A percentile compares a stretch with the other conserved stretches of the same genome.
phyloP scores from a whole-genome alignment of 1,140 invertebrate species.

The Adelges cooleyi region DNA sequence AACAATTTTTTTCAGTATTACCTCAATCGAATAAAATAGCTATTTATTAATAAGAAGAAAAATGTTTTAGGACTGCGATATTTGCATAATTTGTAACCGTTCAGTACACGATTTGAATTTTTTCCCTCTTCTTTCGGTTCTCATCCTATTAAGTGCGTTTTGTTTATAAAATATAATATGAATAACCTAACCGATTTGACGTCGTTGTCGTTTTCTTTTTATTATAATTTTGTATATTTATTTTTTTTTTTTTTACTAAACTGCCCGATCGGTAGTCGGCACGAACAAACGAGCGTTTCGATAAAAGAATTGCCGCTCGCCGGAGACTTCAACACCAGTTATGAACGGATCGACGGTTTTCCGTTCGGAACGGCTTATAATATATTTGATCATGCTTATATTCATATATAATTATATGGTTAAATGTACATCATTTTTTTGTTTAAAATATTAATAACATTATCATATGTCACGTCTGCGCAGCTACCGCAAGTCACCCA shows the following conservation, averaged over 20 bases:
- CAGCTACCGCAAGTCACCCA: no score
- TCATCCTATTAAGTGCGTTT: neutral
- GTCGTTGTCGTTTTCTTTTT: neutral
- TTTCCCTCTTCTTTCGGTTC: slow-evolving; percentile 3
- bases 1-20: no score
- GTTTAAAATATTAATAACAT: slow-evolving; percentile 8
- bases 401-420: no score
- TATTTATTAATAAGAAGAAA: no score
- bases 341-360: slow-evolving; percentile 24
- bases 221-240: neutral
- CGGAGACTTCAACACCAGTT: slow-evolving; percentile 22
- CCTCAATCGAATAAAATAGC: no score
- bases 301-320: slow-evolving; percentile 16
- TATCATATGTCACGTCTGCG: slow-evolving; percentile 23
- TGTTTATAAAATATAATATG: neutral
- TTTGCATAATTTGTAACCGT: no score
- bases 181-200: neutral
- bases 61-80: no score
- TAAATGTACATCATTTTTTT: no score
- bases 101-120: neutral
- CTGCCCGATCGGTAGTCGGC: no score
- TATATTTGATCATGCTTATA: no score
- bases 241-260: slow-evolving; percentile 10
- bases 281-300: slow-evolving; percentile 7
- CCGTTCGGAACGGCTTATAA: neutral